Evolutionary conservation across 2,797 vertebrate genomes (phyloP), one percentile per base, ranked within the genome.

Genomic region (Pteronotus mesoamericanus): DNA sequence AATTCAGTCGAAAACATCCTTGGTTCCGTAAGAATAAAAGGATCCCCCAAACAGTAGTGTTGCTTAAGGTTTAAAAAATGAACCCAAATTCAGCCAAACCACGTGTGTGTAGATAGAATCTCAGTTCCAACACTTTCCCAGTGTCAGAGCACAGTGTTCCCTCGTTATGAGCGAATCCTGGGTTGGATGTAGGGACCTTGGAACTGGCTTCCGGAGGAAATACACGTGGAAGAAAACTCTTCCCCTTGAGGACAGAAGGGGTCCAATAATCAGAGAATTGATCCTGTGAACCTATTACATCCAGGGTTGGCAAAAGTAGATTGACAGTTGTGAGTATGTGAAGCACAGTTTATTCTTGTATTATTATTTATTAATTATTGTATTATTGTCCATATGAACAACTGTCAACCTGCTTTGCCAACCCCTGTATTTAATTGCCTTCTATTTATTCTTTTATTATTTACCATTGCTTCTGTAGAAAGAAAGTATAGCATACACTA

Each of bases 191-290:
- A 18, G 11, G 3, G 19, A 10, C 16, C 15, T 32, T 44, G 44
- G 11, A 1, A 29, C 9, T 51, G 29, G 21, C 61, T 89, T 83
- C 18, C 39, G 39, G 46, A 78, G 21, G 22, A 44, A 37, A 57
- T 3, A 3, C 0, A 0, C 12, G 18, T 29, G 0, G 21, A 78
- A 51, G 6, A 21, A 37, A 72, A 19, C 6, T n/a, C 16, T 64
- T 66, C 75, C 44, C 64, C 24, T 48, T n/a, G 77, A 78, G 72
- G 21, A 24, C 3, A 42, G 21, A 79, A 59, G 22, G 12, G 7
- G 14, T 69, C 10, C 26, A 80, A n/a, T 61, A 18, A 74, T 78
- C 34, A 69, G 37, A 84, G 4, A 77, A 57, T 2, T 53, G 22
- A 59, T 22, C 55, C 12, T 1, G 0, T 1, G 9, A 59, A 12